phyloP scores from a whole-genome alignment of 2,113 vertebrate genomes.

The Epinephelus moara region DNA sequence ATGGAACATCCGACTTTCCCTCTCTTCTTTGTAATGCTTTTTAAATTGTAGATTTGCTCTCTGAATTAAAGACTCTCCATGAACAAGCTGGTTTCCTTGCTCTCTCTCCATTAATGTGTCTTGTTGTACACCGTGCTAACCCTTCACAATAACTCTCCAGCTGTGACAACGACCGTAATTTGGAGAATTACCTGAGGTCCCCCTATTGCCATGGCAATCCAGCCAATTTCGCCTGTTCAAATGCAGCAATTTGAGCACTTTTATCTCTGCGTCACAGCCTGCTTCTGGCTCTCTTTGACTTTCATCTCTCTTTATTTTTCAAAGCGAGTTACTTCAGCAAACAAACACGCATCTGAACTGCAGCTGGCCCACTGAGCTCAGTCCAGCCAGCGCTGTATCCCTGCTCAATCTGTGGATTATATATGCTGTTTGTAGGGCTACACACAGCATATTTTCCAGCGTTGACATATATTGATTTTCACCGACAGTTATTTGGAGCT shows the following conservation, averaged over 20 bases:
- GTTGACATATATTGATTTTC: slow-evolving; percentile 14
- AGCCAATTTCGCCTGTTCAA: slow-evolving; percentile 14
- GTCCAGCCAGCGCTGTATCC: neutral
- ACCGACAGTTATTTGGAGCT: neutral
- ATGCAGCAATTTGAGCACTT: slow-evolving; percentile 12
- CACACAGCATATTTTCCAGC: neutral
- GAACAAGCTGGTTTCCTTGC: neutral
- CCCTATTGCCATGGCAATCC: slow-evolving; percentile 1
- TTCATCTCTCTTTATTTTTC: slow-evolving; percentile 10
- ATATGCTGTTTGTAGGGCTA: neutral
- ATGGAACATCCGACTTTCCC: neutral
- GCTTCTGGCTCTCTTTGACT: neutral
- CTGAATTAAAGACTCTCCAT: neutral
- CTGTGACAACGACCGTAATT: slow-evolving; percentile 5
- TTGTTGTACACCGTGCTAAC: neutral
- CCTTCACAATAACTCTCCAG: neutral
- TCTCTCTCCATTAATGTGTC: neutral
- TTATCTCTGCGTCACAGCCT: slow-evolving; percentile 2
- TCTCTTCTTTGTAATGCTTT: neutral
- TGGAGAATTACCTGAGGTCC: neutral
- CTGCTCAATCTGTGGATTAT: slow-evolving; percentile 16
- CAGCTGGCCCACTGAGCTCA: slow-evolving; percentile 1
- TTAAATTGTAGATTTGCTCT: neutral
- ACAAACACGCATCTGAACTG: neutral
- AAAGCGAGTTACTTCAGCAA: slow-evolving; percentile 13